Evolutionary conservation across 2,888 invertebrate species (phyloP).

Genomic region (Macropis europaea): DNA sequence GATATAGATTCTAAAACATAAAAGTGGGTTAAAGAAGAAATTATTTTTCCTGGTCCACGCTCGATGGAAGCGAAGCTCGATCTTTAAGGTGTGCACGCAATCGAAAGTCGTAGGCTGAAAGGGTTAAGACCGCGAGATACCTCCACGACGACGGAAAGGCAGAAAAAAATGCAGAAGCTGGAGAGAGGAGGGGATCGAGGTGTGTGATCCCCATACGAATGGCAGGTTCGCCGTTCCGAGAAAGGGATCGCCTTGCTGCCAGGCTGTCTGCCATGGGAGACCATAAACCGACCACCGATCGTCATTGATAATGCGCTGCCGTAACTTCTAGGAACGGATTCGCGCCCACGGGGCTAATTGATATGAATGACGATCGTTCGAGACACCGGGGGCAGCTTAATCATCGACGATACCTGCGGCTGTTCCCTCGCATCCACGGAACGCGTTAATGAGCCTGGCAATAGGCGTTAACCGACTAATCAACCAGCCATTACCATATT

Average conservation of each 20-base stretch:
- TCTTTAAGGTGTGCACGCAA: too few species aligned
- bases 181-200: slow-evolving; percentile 6
- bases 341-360: slow-evolving; percentile 50
- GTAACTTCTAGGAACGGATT: slow-evolving; percentile 48
- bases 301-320: slow-evolving; percentile 47
- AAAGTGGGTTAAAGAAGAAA: too few species aligned
- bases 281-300: slow-evolving; percentile 59
- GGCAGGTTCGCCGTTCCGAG: slow-evolving; percentile 62
- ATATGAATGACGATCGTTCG: slow-evolving; percentile 41
- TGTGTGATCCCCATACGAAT: slow-evolving; percentile 66
- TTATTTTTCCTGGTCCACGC: too few species aligned
- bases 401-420: slow-evolving; percentile 1
- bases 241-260: slow-evolving; percentile 74
- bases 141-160: not conserved
- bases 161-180: slow-evolving; percentile 31
- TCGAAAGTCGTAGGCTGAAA: too few species aligned
- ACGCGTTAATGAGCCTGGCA: not conserved
- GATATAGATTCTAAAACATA: too few species aligned
- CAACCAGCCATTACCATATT: not conserved
- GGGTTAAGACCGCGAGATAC: not conserved
- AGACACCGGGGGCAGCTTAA: slow-evolving; percentile 15
- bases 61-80: too few species aligned
- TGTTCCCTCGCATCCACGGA: not conserved
- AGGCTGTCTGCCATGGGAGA: slow-evolving; percentile 74
- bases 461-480: not conserved